These are phyloP conservation scores for Parnassius mnemosyne DNA, from an alignment of 2,888 invertebrate species.

Conservation along the genomic window DNA sequence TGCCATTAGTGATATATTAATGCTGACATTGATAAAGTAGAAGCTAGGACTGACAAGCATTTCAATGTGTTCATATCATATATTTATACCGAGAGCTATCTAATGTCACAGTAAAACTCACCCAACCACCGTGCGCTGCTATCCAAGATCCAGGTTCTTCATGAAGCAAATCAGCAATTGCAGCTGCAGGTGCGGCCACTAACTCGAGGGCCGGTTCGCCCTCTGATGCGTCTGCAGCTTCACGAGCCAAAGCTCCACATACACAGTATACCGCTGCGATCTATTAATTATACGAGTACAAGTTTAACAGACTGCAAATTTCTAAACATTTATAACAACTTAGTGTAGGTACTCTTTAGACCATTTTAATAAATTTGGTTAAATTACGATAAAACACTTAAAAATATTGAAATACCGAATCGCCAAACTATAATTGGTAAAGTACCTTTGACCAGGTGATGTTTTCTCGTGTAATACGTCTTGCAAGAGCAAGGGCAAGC, in stretches of 20 bases:
- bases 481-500: conserved; percentile 84
- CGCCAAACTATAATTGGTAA: no score
- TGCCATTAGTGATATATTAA: no score
- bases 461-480: conserved; percentile 85
- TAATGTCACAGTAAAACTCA: conserved; percentile 49
- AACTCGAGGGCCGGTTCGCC: conserved; percentile 81
- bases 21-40: no score
- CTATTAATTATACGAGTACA: conserved; percentile 39
- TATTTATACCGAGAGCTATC: no score
- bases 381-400: no score
- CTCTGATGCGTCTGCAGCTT: conserved; percentile 82
- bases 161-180: conserved; percentile 87
- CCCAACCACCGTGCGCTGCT: conserved; percentile 93
- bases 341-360: no score
- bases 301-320: no score
- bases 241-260: conserved; percentile 90
- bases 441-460: conserved; percentile 89
- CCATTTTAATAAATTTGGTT: no score
- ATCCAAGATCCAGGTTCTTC: conserved; percentile 91
- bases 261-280: conserved; percentile 89
- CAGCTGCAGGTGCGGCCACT: conserved; percentile 82
- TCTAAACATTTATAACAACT: no score
- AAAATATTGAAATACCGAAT: no score
- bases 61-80: no score
- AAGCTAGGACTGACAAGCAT: no score